Evolutionary conservation across 2,888 invertebrate species (phyloP).

Genomic region (Ectemnius continuus): DNA sequence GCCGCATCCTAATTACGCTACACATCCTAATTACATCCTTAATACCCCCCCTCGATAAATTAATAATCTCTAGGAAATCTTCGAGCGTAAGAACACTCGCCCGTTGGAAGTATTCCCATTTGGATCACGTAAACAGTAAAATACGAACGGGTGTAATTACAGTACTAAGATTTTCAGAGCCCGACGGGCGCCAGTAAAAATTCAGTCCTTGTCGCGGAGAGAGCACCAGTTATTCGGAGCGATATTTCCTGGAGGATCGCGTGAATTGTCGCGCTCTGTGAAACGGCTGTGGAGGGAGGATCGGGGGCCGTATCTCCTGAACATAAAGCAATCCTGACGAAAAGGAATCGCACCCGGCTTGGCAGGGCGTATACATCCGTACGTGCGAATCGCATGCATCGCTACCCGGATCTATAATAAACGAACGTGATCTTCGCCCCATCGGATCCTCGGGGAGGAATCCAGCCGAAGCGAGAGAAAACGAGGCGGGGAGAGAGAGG

Average conservation of each 20-base stretch:
- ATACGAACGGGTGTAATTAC: too few species aligned
- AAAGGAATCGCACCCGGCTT: conserved; percentile 37
- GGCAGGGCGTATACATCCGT: conserved; percentile 27
- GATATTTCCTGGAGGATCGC: conserved; percentile 15
- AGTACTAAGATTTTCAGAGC: too few species aligned
- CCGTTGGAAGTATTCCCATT: too few species aligned
- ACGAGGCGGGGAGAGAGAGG: too few species aligned
- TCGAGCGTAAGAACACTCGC: too few species aligned
- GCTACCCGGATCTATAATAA: conserved; percentile 57
- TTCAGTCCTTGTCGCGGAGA: background rate
- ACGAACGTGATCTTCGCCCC: conserved; percentile 55
- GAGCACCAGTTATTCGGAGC: conserved; percentile 6
- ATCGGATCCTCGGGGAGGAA: conserved; percentile 53
- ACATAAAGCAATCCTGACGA: conserved; percentile 48
- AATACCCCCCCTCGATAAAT: too few species aligned
- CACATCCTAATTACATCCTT: conserved; percentile 30
- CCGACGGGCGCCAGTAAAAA: background rate
- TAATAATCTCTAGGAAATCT: too few species aligned
- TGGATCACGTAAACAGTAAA: too few species aligned
- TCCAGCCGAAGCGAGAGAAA: conserved; percentile 17
- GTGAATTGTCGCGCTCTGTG: conserved; percentile 19
- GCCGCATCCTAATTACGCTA: conserved; percentile 60
- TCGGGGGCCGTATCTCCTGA: conserved; percentile 28
- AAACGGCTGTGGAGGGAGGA: background rate
- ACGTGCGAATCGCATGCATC: conserved; percentile 51